Evolutionary conservation across 1,140 invertebrate species (phyloP), one percentile per base, ranked within the genome.

Genomic region (Grapholita molesta): DNA sequence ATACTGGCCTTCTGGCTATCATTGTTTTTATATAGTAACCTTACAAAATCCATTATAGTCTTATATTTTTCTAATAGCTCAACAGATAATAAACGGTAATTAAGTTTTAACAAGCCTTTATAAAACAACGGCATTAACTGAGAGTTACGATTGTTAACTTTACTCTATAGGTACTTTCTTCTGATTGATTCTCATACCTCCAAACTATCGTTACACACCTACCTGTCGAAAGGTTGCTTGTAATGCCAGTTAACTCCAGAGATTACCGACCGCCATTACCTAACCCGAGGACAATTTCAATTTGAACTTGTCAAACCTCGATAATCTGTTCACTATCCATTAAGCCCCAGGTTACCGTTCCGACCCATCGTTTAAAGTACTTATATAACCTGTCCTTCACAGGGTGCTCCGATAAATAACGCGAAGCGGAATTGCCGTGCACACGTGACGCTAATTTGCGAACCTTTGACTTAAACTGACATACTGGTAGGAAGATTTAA

Each of bases 271-370:
- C 42, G 42, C 18, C 42, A 48, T 48, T 48, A 48, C 42, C 42
- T 48, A 48, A 28, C 53, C 24, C 53, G 24, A 55, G 24, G 24
- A 55, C 53, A 24, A 55, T 55, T 55, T 55, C 53, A 24, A 55
- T 55, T 55, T 55, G 53, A 55, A 55, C 23, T 55, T 55, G 53
- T 55, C 11, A 55, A 55, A 55, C 53, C 53, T 28, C 53, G 53
- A 55, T 55, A 55, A 55, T 55, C 53, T 23, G 24, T 55, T 55
- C 53, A 55, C 53, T 55, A 55, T 55, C 53, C 53, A 55, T 55
- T 55, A 55, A 55, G n/a, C 53, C 53, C 21, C n/a, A 28, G 23
- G 53, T 55, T 55, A 25, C 3, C 42, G n/a, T 48, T 24, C 53
- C 53, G 25, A n/a, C 0, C 21, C 23, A 1, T 55, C 11, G n/a